phyloP scores from a whole-genome alignment of 2,888 invertebrate species.

The Amphipyra tragopoginis region DNA sequence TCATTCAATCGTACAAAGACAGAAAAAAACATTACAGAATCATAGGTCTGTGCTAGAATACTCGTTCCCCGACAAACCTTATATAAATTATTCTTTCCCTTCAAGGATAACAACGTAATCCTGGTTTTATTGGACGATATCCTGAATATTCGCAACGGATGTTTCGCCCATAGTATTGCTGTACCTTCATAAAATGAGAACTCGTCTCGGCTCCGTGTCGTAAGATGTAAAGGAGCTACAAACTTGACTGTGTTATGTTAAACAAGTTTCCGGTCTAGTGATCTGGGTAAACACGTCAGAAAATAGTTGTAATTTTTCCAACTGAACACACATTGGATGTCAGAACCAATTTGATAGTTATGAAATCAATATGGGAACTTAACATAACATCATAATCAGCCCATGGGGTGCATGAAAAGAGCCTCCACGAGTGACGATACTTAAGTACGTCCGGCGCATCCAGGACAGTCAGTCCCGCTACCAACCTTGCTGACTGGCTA shows the following conservation, averaged over 20 bases:
- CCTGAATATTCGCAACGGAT: constrained; percentile 17
- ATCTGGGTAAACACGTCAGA: constrained; percentile 53
- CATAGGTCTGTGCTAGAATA: neutral
- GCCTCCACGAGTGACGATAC: too few relatives aligned
- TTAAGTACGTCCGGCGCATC: too few relatives aligned
- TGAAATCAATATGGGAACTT: too few relatives aligned
- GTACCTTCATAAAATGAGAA: constrained; percentile 11
- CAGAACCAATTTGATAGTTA: constrained; percentile 9
- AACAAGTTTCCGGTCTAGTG: constrained; percentile 51
- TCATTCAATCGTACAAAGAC: constrained; percentile 5
- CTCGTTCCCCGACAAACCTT: constrained; percentile 20
- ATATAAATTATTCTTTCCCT: constrained; percentile 31
- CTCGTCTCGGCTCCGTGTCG: constrained; percentile 21
- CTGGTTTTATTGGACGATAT: constrained; percentile 30
- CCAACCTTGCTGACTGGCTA: too few relatives aligned
- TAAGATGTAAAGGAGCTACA: constrained; percentile 19
- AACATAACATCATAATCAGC: too few relatives aligned
- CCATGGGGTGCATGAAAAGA: too few relatives aligned
- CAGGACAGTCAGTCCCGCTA: too few relatives aligned
- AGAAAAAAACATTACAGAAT: constrained; percentile 23
- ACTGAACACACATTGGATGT: constrained; percentile 35
- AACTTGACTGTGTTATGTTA: constrained; percentile 48
- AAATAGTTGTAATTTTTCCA: constrained; percentile 41
- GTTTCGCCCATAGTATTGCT: constrained; percentile 3
- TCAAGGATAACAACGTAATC: constrained; percentile 33